Evolutionary conservation across 23 tunicate genomes (phyloP).

Genomic region (Halocynthia aurantium): DNA sequence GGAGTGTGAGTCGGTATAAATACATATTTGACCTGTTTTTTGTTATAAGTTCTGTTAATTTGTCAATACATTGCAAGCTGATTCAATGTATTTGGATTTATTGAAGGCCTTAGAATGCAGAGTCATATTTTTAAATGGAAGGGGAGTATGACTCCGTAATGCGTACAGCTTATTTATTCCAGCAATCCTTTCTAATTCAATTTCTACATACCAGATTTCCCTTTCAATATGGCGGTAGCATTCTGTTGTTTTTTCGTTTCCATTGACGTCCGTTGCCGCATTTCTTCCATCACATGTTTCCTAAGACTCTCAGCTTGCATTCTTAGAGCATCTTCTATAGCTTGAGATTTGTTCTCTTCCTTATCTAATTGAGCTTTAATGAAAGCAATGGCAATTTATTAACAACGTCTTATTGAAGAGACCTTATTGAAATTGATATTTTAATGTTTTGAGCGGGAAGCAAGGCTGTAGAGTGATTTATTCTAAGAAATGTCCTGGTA

Average conservation of each 20-base stretch:
- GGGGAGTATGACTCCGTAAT: too few species aligned
- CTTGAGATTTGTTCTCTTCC: conserved; percentile 82
- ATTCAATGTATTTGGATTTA: too few species aligned
- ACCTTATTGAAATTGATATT: not conserved
- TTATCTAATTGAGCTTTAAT: conserved; percentile 56
- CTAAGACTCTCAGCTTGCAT: conserved; percentile 57
- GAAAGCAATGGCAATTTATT: not conserved
- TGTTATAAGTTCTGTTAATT: too few species aligned
- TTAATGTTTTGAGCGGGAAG: not conserved
- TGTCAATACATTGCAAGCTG: too few species aligned
- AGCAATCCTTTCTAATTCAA: too few species aligned
- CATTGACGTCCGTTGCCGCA: conserved; percentile 69
- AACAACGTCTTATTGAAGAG: not conserved
- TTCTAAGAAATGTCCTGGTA: too few species aligned
- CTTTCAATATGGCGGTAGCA: conserved; percentile 56
- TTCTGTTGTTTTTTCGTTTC: conserved; percentile 66
- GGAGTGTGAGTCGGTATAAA: too few species aligned
- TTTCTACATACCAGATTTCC: conserved; percentile 52
- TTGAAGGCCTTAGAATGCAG: too few species aligned
- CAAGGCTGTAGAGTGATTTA: too few species aligned
- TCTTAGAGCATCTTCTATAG: conserved; percentile 62
- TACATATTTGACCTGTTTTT: too few species aligned
- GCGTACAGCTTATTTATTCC: too few species aligned
- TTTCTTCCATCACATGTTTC: conserved; percentile 79
- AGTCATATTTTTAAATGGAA: too few species aligned